phyloP scores from a whole-genome alignment of 92 coral and sea anemone genomes.

The Heliopora coerulea region DNA sequence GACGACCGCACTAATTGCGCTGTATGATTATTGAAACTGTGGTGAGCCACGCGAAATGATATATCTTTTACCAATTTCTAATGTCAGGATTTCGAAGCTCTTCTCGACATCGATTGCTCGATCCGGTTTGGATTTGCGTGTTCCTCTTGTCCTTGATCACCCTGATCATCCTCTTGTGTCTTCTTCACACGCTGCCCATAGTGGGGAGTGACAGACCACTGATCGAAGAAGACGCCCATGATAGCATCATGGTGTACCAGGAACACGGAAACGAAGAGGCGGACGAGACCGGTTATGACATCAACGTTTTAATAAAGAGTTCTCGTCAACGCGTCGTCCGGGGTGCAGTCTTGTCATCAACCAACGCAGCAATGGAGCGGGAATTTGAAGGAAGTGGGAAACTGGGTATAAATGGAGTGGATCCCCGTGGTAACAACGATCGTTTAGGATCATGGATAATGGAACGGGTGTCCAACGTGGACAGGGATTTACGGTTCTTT shows the following conservation, averaged over 20 bases:
- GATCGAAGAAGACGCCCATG: slow-evolving; percentile 47
- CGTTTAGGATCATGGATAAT: slow-evolving; percentile 10
- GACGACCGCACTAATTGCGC: too few relatives aligned
- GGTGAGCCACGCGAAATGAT: too few relatives aligned
- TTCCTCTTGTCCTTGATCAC: slow-evolving; percentile 14
- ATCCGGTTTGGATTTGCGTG: slow-evolving; percentile 34
- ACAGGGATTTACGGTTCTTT: slow-evolving; percentile 1
- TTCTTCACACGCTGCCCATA: slow-evolving; percentile 25
- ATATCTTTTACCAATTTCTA: background rate
- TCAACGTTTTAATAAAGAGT: slow-evolving; percentile 78
- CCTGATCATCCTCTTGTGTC: slow-evolving; percentile 14
- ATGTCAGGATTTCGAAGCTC: background rate
- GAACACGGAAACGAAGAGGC: slow-evolving; percentile 97
- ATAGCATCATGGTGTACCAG: slow-evolving; percentile 95
- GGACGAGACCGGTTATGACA: slow-evolving; percentile 91
- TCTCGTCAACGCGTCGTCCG: slow-evolving; percentile 14
- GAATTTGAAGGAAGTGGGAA: background rate
- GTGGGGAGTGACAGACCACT: slow-evolving; percentile 18
- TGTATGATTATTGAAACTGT: too few relatives aligned
- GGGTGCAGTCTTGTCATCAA: background rate
- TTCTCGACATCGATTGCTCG: slow-evolving; percentile 18
- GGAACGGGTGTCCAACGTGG: background rate
- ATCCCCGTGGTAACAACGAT: background rate
- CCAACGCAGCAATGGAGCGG: background rate
- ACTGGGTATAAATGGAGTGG: slow-evolving; percentile 6